These are phyloP conservation scores for Ligdia adustata DNA, from an alignment of 2,888 invertebrate genomes.

Conservation along the genomic window DNA sequence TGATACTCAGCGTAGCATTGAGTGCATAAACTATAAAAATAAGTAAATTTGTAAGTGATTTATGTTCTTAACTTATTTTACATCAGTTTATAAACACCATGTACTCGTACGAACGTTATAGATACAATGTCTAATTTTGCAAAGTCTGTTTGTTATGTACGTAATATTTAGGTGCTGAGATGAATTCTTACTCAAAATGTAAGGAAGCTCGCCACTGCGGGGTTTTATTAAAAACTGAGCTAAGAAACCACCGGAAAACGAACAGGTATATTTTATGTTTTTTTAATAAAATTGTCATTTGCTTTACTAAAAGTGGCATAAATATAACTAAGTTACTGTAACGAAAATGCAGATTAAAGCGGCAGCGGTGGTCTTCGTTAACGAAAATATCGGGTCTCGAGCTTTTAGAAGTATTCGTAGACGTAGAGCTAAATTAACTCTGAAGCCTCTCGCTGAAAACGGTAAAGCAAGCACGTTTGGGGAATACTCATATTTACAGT, in stretches of 20 bases:
- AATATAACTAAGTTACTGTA: constrained; percentile 4
- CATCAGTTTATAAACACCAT: too few relatives aligned
- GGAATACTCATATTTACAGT: too few relatives aligned
- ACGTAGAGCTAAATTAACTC: constrained; percentile 8
- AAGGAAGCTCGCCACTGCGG: constrained; percentile 9
- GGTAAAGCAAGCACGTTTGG: constrained; percentile 11
- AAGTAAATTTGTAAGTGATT: too few relatives aligned
- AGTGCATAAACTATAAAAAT: too few relatives aligned
- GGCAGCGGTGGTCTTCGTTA: background rate
- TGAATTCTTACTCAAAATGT: constrained; percentile 18
- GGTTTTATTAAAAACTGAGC: constrained; percentile 20
- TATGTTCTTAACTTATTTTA: too few relatives aligned
- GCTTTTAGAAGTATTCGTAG: constrained; percentile 3
- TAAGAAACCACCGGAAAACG: constrained; percentile 16
- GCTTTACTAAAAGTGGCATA: constrained; percentile 3
- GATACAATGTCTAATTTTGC: too few relatives aligned
- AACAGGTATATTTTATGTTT: constrained; percentile 11
- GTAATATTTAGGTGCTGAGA: constrained; percentile 12
- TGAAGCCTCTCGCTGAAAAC: constrained; percentile 8
- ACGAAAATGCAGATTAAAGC: background rate
- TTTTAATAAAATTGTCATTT: constrained; percentile 9
- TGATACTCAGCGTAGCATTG: too few relatives aligned
- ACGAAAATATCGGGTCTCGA: constrained; percentile 5
- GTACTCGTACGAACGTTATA: too few relatives aligned
- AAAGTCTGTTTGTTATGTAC: too few relatives aligned